These are phyloP conservation scores for Incurvaria masculella DNA, from an alignment of 2,888 invertebrate genomes.

Conservation along the genomic window DNA sequence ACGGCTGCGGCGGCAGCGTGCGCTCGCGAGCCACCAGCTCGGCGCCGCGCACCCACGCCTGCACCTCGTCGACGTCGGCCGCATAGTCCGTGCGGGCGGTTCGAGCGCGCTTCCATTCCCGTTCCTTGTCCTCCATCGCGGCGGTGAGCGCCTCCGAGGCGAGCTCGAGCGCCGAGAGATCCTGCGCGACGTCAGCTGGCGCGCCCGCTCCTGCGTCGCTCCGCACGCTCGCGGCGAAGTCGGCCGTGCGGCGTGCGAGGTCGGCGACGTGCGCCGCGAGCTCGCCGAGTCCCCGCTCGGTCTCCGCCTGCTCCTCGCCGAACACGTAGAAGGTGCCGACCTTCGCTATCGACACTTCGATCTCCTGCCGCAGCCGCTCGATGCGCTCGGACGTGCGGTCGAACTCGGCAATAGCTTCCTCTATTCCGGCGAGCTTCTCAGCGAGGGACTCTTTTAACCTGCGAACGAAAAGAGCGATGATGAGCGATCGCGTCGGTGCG, in stretches of 20 bases:
- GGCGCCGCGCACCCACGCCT: slow-evolving; percentile 79
- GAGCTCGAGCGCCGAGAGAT: slow-evolving; percentile 79
- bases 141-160: slow-evolving; percentile 74
- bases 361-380: slow-evolving; percentile 63
- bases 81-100: slow-evolving; percentile 79
- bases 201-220: slow-evolving; percentile 64
- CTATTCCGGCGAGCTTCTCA: slow-evolving; percentile 71
- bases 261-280: slow-evolving; percentile 58
- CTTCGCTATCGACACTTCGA: slow-evolving; percentile 64
- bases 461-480: slow-evolving; percentile 30
- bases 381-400: slow-evolving; percentile 69
- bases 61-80: slow-evolving; percentile 75
- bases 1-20: slow-evolving; percentile 69
- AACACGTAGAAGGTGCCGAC: slow-evolving; percentile 73
- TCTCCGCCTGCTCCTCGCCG: slow-evolving; percentile 65
- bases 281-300: slow-evolving; percentile 57
- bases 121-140: slow-evolving; percentile 83
- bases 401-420: slow-evolving; percentile 73
- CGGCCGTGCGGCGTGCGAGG: slow-evolving; percentile 53
- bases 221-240: slow-evolving; percentile 60
- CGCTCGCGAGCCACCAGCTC: slow-evolving; percentile 82
- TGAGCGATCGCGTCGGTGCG: slow-evolving; percentile 14
- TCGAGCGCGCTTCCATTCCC: slow-evolving; percentile 83
- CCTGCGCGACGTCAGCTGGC: slow-evolving; percentile 76
- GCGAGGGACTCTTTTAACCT: slow-evolving; percentile 80